A percentile compares a stretch with the other conserved stretches of the same genome.
Evolutionary conservation across 2,797 vertebrate species (phyloP).

Genomic region (Myiotriccus ornatus): DNA sequence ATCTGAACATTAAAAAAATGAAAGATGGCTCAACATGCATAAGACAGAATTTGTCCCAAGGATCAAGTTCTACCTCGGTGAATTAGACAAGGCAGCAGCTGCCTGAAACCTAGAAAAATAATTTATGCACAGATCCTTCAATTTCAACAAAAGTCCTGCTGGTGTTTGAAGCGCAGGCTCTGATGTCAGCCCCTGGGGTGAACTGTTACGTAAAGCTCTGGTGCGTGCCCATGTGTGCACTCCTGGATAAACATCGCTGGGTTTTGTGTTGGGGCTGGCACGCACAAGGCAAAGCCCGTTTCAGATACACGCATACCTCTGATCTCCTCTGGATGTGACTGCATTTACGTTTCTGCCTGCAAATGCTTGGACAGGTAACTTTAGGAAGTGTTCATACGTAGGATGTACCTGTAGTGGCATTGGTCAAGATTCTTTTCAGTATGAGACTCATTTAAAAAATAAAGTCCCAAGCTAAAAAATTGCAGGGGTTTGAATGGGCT

Average conservation of each 20-base stretch:
- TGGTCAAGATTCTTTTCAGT: background rate
- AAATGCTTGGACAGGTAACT: background rate
- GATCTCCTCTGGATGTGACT: background rate
- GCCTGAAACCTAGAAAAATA: background rate
- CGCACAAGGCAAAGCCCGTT: fast-evolving
- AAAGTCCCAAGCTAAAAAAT: background rate
- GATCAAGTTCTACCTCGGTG: background rate
- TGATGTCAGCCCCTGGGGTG: background rate
- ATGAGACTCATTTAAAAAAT: background rate
- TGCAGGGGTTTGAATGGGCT: fast-evolving
- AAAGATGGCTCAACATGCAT: fast-evolving
- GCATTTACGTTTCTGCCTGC: background rate
- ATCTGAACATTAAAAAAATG: background rate
- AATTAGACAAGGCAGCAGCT: background rate
- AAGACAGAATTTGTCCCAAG: background rate
- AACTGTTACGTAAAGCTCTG: background rate
- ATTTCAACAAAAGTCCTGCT: background rate
- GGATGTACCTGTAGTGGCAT: background rate
- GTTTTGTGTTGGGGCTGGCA: background rate
- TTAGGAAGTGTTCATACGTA: background rate
- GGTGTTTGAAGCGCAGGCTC: background rate
- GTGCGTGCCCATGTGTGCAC: fast-evolving
- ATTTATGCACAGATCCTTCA: background rate
- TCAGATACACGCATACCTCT: background rate
- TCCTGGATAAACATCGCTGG: background rate